Evolutionary conservation across 2,888 invertebrate genomes (phyloP).

Genomic region (Rhaphigaster nebulosa): DNA sequence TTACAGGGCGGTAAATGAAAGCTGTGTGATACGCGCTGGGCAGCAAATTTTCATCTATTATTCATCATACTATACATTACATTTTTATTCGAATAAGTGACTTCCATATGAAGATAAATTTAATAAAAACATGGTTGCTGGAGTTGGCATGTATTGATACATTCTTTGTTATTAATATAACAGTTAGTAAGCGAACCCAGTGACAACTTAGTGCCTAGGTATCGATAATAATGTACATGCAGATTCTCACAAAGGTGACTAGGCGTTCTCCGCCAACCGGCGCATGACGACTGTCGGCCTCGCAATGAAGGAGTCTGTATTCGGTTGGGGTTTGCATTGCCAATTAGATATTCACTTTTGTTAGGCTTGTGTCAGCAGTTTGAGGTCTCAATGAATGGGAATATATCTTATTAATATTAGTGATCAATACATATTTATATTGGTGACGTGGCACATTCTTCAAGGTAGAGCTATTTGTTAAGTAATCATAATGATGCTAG

Average conservation of each 20-base stretch:
- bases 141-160: too few species aligned
- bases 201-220: background rate
- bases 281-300: background rate
- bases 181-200: background rate
- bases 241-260: background rate
- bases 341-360: constrained; percentile 6
- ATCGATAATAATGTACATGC: background rate
- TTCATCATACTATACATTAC: too few species aligned
- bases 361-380: background rate
- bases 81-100: too few species aligned
- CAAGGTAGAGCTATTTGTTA: background rate
- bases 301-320: background rate
- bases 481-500: background rate
- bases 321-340: background rate
- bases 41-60: too few species aligned
- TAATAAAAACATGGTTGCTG: too few species aligned
- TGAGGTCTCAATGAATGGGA: background rate
- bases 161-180: background rate
- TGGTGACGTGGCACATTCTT: constrained; percentile 3
- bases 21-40: too few species aligned
- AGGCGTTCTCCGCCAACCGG: too few species aligned
- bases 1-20: too few species aligned
- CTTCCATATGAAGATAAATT: too few species aligned
- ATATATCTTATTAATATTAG: constrained; percentile 28
- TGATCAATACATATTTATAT: constrained; percentile 11